Percentiles rank a stretch among this genome's conserved stretches.
phyloP scores from a whole-genome alignment of 2,113 vertebrate species.

The Podiceps cristatus region DNA sequence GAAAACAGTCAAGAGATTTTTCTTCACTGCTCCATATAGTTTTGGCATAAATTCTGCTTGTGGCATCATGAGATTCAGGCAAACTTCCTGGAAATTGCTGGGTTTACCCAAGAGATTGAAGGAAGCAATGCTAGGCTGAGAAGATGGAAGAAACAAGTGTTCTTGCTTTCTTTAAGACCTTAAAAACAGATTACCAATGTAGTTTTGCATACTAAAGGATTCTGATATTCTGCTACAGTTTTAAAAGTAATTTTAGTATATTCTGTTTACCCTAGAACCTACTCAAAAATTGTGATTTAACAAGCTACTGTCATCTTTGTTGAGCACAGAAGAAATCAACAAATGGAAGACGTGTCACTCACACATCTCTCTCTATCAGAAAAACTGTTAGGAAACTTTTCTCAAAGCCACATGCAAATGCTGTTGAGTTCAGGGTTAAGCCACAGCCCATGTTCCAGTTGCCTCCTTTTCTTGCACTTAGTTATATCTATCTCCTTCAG shows the following conservation, averaged over 20 bases:
- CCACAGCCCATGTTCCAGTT: rapidly evolving
- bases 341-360: not conserved
- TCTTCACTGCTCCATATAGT: not conserved
- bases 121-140: not conserved
- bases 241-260: not conserved
- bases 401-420: not conserved
- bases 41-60: not conserved
- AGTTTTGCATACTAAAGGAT: not conserved
- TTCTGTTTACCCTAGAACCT: not conserved
- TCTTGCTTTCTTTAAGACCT: not conserved
- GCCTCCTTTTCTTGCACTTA: not conserved
- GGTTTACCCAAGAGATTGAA: not conserved
- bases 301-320: not conserved
- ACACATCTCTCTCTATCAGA: not conserved
- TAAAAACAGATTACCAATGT: not conserved
- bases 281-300: not conserved
- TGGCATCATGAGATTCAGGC: not conserved
- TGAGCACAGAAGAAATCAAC: not conserved
- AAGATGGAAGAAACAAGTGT: not conserved
- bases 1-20: not conserved
- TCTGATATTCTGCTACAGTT: not conserved
- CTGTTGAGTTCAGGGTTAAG: not conserved
- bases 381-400: not conserved
- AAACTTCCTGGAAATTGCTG: not conserved
- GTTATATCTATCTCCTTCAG: not conserved